phyloP scores from a whole-genome alignment of 2,888 invertebrate species.

The Agrochola circellaris region DNA sequence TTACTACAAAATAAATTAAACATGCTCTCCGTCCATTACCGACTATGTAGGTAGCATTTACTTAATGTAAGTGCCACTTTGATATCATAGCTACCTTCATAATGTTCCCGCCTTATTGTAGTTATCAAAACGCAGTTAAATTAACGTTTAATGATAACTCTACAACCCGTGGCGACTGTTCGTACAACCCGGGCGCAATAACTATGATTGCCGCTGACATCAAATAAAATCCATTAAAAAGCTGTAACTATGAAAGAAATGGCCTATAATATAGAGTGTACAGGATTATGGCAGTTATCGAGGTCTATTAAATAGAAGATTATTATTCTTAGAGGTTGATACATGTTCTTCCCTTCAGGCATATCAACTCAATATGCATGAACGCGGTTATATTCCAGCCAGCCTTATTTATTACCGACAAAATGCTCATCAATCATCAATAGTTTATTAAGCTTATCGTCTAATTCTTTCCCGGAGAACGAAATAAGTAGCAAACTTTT shows the following conservation, averaged over 20 bases:
- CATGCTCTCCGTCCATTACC: slow-evolving; percentile 74
- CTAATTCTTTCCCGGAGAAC: slow-evolving; percentile 8
- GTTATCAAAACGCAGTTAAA: slow-evolving; percentile 74
- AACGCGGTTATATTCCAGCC: neutral
- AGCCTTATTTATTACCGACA: slow-evolving; percentile 6
- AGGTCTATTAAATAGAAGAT: slow-evolving; percentile 19
- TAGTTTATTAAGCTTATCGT: slow-evolving; percentile 15
- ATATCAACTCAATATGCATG: slow-evolving; percentile 14
- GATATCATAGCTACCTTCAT: slow-evolving; percentile 77
- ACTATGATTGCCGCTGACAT: slow-evolving; percentile 46
- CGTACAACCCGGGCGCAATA: too few relatives aligned
- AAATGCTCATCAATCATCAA: slow-evolving; percentile 20
- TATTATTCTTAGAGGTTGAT: slow-evolving; percentile 32
- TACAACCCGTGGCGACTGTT: slow-evolving; percentile 35
- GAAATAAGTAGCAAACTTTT: slow-evolving; percentile 16
- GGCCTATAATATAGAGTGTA: slow-evolving; percentile 20
- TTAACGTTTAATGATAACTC: slow-evolving; percentile 72
- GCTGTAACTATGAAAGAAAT: slow-evolving; percentile 47
- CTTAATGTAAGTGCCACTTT: slow-evolving; percentile 84
- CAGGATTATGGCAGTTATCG: slow-evolving; percentile 23
- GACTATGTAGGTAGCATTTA: slow-evolving; percentile 79
- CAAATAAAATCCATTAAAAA: slow-evolving; percentile 57
- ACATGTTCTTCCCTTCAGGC: slow-evolving; percentile 9
- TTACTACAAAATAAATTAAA: slow-evolving; percentile 76
- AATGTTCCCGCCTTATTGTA: slow-evolving; percentile 69